These are phyloP conservation scores for Scaptomyza reducta DNA, from an alignment of 2,888 invertebrate genomes.

Conservation along the genomic window DNA sequence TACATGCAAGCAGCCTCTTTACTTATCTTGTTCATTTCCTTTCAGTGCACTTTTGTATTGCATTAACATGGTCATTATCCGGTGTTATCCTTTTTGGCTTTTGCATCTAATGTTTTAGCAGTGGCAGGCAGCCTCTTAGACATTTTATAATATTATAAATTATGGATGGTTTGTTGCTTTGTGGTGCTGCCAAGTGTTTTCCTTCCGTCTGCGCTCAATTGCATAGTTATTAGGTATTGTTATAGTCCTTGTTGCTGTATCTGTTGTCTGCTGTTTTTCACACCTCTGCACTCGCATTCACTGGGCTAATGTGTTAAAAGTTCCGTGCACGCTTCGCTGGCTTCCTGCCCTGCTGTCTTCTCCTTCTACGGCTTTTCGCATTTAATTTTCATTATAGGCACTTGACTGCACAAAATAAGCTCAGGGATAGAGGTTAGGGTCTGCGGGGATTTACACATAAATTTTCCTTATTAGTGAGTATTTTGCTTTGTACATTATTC, in stretches of 20 bases:
- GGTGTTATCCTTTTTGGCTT: constrained; percentile 51
- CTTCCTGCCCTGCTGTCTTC: constrained; percentile 29
- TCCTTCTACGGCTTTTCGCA: constrained; percentile 45
- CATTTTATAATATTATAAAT: constrained; percentile 43
- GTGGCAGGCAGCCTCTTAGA: constrained; percentile 4
- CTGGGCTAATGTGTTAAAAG: constrained; percentile 69
- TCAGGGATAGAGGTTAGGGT: not conserved
- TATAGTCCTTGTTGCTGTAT: constrained; percentile 18
- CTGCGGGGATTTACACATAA: constrained; percentile 42
- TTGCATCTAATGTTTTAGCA: constrained; percentile 61
- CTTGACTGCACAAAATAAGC: constrained; percentile 64
- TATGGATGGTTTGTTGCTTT: constrained; percentile 18
- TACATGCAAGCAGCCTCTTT: constrained; percentile 43
- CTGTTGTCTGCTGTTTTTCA: constrained; percentile 39
- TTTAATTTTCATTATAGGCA: constrained; percentile 74
- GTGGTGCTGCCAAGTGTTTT: constrained; percentile 48
- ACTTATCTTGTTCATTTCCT: constrained; percentile 77
- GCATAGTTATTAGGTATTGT: constrained; percentile 65
- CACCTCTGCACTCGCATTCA: constrained; percentile 58
- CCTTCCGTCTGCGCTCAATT: constrained; percentile 64
- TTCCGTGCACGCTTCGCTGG: constrained; percentile 65
- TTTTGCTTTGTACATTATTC: constrained; percentile 1
- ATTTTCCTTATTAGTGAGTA: constrained; percentile 36
- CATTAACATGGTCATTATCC: constrained; percentile 79
- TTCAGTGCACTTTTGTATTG: constrained; percentile 78